phyloP scores from a whole-genome alignment of 2,888 invertebrate genomes.

The Drosophila macrospina region DNA sequence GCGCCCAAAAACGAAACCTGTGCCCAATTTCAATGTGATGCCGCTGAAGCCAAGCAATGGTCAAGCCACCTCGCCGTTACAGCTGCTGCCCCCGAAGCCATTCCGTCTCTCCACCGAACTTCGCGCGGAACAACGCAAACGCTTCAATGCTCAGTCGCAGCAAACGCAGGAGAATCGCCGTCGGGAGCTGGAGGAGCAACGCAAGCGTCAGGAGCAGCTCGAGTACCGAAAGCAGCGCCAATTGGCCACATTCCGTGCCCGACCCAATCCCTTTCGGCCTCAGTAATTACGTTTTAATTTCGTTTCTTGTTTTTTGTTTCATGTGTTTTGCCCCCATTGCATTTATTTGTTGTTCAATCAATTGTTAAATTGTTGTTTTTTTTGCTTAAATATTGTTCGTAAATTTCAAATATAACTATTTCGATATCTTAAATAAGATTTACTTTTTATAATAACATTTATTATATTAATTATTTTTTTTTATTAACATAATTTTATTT shows the following conservation, averaged over 20 bases:
- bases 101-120: constrained; percentile 55
- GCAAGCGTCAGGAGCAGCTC: constrained; percentile 33
- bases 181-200: constrained; percentile 36
- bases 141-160: constrained; percentile 46
- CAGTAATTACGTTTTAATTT: neutral
- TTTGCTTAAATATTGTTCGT: neutral
- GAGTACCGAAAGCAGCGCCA: constrained; percentile 50
- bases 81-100: constrained; percentile 34
- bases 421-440: no score
- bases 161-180: constrained; percentile 46
- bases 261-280: constrained; percentile 56
- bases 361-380: constrained; percentile 5
- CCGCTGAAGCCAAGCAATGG: constrained; percentile 39
- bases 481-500: no score
- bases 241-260: constrained; percentile 58
- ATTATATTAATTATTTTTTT: no score
- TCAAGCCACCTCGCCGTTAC: neutral
- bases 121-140: constrained; percentile 63
- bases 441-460: no score
- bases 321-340: neutral
- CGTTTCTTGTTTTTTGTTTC: neutral
- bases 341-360: neutral
- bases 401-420: neutral
- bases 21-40: constrained; percentile 1
- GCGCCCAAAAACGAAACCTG: constrained; percentile 21